Conservation (phyloP, 2,888 invertebrate species). For the Lysandra bellargus region DNA sequence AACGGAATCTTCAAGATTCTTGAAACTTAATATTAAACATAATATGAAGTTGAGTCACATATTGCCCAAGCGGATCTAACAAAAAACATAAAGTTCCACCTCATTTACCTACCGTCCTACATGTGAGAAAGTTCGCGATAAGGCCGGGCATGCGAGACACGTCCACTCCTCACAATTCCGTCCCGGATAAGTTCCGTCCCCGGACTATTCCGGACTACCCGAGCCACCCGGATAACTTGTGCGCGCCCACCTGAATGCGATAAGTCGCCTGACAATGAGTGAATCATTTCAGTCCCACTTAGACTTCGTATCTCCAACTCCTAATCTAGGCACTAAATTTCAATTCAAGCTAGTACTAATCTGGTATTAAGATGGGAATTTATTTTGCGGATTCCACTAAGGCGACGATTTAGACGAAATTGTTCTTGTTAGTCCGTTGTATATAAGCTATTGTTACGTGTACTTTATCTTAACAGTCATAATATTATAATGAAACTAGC, state of each 20-base stretch:
- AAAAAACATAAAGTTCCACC: constrained; percentile 30
- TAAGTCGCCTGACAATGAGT: constrained; percentile 66
- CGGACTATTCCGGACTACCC: neutral
- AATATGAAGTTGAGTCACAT: neutral
- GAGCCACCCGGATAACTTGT: constrained; percentile 42
- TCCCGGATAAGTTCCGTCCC: constrained; percentile 70
- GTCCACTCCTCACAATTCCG: constrained; percentile 77
- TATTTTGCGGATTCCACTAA: constrained; percentile 30
- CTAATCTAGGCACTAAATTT: constrained; percentile 43
- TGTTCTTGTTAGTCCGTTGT: constrained; percentile 2
- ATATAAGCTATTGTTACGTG: neutral
- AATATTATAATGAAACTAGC: too few species aligned
- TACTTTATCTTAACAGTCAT: neutral
- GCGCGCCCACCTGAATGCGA: constrained; percentile 65
- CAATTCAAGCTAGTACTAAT: constrained; percentile 39
- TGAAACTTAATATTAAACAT: neutral
- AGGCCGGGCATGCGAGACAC: constrained; percentile 70
- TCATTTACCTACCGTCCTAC: constrained; percentile 37
- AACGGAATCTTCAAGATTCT: neutral
- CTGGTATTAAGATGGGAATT: constrained; percentile 35
- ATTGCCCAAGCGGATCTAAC: neutral
- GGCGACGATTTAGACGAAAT: constrained; percentile 15
- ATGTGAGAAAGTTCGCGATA: constrained; percentile 57
- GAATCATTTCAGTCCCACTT: constrained; percentile 47
- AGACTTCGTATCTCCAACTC: constrained; percentile 39